phyloP scores from a whole-genome alignment of 92 coral and sea anemone genomes.

The Parazoanthus darwini region DNA sequence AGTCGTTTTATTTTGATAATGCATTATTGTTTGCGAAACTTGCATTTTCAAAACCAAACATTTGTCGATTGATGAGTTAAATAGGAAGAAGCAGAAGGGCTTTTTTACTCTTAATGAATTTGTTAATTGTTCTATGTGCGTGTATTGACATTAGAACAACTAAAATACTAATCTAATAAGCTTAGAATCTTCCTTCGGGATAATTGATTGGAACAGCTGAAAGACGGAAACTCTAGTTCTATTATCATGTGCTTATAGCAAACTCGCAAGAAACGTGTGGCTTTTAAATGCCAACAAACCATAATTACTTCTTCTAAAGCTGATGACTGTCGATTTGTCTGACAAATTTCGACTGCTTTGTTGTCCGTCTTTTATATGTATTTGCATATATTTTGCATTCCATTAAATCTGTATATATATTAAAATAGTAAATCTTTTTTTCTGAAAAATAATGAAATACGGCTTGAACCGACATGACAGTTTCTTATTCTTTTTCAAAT shows the following conservation, averaged over 20 bases:
- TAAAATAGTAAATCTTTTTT: too few species aligned
- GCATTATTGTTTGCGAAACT: neutral
- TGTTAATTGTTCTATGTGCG: too few species aligned
- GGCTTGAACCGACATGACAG: neutral
- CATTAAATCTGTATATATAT: too few species aligned
- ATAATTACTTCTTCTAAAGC: neutral
- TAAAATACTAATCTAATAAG: neutral
- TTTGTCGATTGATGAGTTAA: neutral
- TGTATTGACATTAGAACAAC: neutral
- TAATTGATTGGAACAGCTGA: neutral
- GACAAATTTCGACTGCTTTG: neutral
- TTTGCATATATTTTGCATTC: neutral
- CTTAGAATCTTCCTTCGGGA: too few species aligned
- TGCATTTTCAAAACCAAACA: neutral
- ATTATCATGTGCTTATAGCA: neutral
- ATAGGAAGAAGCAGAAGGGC: neutral
- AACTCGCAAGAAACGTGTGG: neutral
- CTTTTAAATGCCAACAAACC: neutral
- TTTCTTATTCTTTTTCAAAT: neutral
- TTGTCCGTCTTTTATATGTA: neutral
- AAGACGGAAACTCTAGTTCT: neutral
- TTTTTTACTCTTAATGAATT: neutral
- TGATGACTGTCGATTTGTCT: neutral
- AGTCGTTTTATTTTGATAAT: too few species aligned
- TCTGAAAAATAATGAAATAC: neutral